Base-by-base conservation (phyloP, 2,797 vertebrate genomes). In the Spinibarbus caldwelli region DNA sequence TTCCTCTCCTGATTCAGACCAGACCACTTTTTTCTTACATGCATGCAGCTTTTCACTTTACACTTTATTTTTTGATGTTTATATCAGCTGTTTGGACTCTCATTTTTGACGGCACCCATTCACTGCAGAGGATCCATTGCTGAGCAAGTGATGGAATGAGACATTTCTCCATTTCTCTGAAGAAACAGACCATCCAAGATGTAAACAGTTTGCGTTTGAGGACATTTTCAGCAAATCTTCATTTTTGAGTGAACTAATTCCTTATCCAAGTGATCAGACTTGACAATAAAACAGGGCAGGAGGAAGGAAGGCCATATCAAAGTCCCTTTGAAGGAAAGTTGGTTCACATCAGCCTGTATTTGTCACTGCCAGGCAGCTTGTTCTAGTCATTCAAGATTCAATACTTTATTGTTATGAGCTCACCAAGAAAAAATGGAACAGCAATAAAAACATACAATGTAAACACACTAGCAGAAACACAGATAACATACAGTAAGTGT, bases 231-330 rank as follows among this genome's bases (percentile, higher is more conserved):
- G 17, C 19, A 21, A 52, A 52, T 21, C 7, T 52, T 57, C 54
- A n/a, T 57, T n/a, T 57, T 57, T 11, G 54, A 3, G 7, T 23
- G 7, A 23, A 9, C 8, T 23, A 8, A 9, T 23, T 54, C 0
- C 21, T 54, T 23, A 54, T 54, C 52, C 52, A 19, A 91, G 90
- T 91, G 89, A 91, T 89, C 92, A 88, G 89, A 93, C 91, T 23
- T 12, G 57, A 14, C 57, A 29, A 29, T 29, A 62, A 62, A 62
- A 62, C 57, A 62, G 57, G 54, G 23, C 4, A 26, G 12, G 11
- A 43, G 43, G 43, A 43, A 79, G 89, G 89, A 92, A 87, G 90
- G 92, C 90, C 93, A 92, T 92, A 90, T 64, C 62, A 64, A 31
- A 31, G 59, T 64, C 59, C 6, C 21, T 54, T 64, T 6, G 15